Evolutionary conservation across 2,888 invertebrate genomes (phyloP).

Genomic region (Lysandra coridon): DNA sequence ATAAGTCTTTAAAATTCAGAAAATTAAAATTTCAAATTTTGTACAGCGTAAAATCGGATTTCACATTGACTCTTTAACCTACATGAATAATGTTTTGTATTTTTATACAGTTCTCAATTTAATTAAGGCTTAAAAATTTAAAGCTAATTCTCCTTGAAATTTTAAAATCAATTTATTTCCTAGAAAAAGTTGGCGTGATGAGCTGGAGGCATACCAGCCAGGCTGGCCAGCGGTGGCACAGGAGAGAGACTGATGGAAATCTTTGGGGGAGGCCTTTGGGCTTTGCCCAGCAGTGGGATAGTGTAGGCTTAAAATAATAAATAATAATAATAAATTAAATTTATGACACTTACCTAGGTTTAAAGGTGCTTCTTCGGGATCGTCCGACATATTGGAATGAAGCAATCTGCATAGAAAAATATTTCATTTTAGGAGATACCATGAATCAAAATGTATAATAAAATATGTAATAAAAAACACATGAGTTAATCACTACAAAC

Average conservation of each 20-base stretch:
- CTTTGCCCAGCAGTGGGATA: no score
- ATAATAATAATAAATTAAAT: no score
- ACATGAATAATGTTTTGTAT: background rate
- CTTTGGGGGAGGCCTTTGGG: no score
- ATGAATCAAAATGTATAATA: background rate
- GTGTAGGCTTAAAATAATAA: no score
- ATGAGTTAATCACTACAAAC: no score
- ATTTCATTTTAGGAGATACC: background rate
- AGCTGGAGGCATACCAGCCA: no score
- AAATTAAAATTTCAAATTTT: background rate
- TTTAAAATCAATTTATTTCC: no score
- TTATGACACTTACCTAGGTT: conserved; percentile 49
- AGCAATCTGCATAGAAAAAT: conserved; percentile 34
- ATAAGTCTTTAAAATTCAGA: background rate
- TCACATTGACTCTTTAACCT: background rate
- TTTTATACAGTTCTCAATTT: background rate
- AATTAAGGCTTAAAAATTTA: no score
- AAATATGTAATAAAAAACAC: background rate
- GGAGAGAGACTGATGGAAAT: no score
- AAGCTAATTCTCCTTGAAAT: no score
- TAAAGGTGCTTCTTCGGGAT: conserved; percentile 54
- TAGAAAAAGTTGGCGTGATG: no score
- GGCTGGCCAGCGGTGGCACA: no score
- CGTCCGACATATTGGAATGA: conserved; percentile 55
- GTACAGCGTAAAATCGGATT: background rate